These are phyloP conservation scores for Zapus hudsonius DNA, from an alignment of 2,113 vertebrate genomes.

Conservation along the genomic window DNA sequence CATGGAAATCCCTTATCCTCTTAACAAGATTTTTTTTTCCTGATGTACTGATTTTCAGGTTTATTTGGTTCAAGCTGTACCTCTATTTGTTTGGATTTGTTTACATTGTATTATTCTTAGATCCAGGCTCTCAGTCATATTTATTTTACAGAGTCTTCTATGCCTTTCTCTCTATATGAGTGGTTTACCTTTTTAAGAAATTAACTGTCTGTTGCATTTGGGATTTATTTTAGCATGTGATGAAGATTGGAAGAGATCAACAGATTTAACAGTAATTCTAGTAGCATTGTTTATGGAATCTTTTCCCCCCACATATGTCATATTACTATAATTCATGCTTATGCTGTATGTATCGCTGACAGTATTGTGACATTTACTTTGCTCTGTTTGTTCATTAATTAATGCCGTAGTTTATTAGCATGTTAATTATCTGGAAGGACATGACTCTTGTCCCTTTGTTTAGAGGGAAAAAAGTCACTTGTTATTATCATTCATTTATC, in stretches of 20 bases:
- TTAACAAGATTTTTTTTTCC: neutral
- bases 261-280: neutral
- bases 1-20: neutral
- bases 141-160: neutral
- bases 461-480: slow-evolving; percentile 51
- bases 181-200: neutral
- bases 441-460: slow-evolving; percentile 28
- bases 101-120: slow-evolving; percentile 38
- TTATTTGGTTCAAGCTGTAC: neutral
- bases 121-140: neutral
- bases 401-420: slow-evolving; percentile 34
- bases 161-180: neutral
- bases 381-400: slow-evolving; percentile 51
- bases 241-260: neutral
- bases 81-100: neutral
- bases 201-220: neutral
- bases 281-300: neutral
- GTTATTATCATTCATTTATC: slow-evolving; percentile 18
- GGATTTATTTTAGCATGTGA: neutral
- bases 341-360: neutral
- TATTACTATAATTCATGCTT: neutral
- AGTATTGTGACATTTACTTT: slow-evolving; percentile 34
- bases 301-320: neutral
- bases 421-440: slow-evolving; percentile 55
- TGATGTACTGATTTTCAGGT: neutral